phyloP scores from a whole-genome alignment of 2,113 vertebrate species.

The Ptychochromis oligacanthus region DNA sequence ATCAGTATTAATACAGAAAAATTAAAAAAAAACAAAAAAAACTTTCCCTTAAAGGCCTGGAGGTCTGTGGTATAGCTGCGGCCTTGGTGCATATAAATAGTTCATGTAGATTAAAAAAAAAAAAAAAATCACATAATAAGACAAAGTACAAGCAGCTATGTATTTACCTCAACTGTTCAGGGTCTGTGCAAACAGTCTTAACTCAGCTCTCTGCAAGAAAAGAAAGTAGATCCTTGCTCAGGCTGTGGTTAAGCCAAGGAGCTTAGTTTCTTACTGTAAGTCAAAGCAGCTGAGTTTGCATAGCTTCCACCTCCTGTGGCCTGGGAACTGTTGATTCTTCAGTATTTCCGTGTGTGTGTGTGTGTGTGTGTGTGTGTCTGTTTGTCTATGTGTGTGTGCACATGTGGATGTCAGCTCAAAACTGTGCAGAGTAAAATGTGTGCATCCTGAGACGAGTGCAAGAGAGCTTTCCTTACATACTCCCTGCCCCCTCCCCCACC shows the following conservation, averaged over 20 bases:
- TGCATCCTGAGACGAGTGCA: conserved; percentile 12
- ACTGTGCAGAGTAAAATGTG: not conserved
- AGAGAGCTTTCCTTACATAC: conserved; percentile 23
- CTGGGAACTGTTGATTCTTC: conserved; percentile 68
- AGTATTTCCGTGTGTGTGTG: conserved; percentile 32
- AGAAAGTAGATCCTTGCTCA: conserved; percentile 50
- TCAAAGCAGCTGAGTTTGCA: conserved; percentile 71
- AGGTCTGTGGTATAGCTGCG: not conserved
- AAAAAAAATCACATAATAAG: not conserved
- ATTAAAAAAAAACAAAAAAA: too few relatives aligned
- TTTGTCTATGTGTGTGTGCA: not conserved
- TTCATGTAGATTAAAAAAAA: not conserved
- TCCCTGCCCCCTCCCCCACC: conserved; percentile 47
- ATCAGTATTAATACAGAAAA: not conserved
- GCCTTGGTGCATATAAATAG: not conserved
- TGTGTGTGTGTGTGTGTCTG: not conserved
- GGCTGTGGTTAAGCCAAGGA: conserved; percentile 54
- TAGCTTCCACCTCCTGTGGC: conserved; percentile 49
- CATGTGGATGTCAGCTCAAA: not conserved
- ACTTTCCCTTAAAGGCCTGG: not conserved
- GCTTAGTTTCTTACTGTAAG: conserved; percentile 61
- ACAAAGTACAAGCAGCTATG: not conserved
- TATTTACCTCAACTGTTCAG: not conserved
- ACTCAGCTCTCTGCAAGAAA: conserved; percentile 40
- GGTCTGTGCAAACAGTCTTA: conserved; percentile 18